A percentile compares a stretch with the other conserved stretches of the same genome.
Evolutionary conservation across 2,888 invertebrate species (phyloP).

Genomic region (Apotomis capreana): DNA sequence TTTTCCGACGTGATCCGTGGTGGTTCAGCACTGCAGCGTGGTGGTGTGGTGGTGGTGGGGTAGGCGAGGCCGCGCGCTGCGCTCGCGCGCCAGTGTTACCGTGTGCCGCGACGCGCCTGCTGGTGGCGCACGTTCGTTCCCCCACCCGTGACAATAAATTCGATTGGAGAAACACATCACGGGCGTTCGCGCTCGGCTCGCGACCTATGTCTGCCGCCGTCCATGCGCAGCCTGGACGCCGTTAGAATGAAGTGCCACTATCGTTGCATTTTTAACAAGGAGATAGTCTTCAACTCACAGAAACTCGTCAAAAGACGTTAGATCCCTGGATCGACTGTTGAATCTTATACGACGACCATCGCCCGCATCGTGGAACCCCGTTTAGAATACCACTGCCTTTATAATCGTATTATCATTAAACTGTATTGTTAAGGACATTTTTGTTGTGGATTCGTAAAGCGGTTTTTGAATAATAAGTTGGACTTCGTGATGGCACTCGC

Average conservation of each 20-base stretch:
- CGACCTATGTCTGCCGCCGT: constrained; percentile 79
- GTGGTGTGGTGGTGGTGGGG: constrained; percentile 48
- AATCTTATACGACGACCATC: constrained; percentile 71
- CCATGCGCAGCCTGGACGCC: constrained; percentile 75
- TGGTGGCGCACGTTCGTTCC: constrained; percentile 58
- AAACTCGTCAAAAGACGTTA: constrained; percentile 97
- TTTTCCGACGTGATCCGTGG: constrained; percentile 33
- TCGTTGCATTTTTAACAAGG: constrained; percentile 96
- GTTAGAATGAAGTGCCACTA: constrained; percentile 89
- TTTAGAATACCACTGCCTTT: constrained; percentile 74
- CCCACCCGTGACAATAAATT: constrained; percentile 80
- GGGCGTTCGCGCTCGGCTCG: constrained; percentile 77
- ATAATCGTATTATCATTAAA: constrained; percentile 69
- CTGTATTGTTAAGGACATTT: constrained; percentile 67
- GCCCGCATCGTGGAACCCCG: constrained; percentile 72
- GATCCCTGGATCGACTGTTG: constrained; percentile 64
- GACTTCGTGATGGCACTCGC: constrained; percentile 75
- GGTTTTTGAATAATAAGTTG: constrained; percentile 54
- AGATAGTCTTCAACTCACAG: constrained; percentile 96
- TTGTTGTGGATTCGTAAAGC: constrained; percentile 57
- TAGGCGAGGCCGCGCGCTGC: constrained; percentile 53
- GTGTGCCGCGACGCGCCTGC: constrained; percentile 70
- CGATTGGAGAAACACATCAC: constrained; percentile 66
- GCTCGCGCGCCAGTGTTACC: constrained; percentile 59
- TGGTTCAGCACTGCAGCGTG: constrained; percentile 26